Evolutionary conservation across 2,888 invertebrate genomes (phyloP).

Genomic region (Trilocha varians): DNA sequence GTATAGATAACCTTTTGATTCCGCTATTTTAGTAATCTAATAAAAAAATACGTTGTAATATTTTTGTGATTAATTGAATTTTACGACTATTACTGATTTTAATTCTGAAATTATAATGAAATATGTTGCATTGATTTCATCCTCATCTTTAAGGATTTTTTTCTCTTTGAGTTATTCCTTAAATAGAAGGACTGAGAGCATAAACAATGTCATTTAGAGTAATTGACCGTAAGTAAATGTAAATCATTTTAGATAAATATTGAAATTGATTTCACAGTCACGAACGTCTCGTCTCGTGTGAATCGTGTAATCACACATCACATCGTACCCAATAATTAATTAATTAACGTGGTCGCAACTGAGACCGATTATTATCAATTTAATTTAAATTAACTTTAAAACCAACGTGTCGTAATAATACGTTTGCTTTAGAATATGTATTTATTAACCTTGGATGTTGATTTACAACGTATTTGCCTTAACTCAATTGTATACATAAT

Average conservation of each 20-base stretch:
- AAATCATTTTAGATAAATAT: neutral
- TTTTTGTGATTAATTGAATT: no score
- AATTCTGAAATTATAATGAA: no score
- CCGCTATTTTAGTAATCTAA: neutral
- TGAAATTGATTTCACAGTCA: conserved; percentile 3
- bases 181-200: no score
- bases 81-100: no score
- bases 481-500: no score
- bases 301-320: neutral
- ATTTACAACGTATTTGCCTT: neutral
- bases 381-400: neutral
- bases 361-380: neutral
- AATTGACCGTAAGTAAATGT: neutral
- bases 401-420: neutral
- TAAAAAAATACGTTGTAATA: no score
- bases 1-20: neutral
- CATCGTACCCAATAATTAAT: neutral
- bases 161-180: no score
- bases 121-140: no score
- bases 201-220: no score
- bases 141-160: no score
- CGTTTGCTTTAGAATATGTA: neutral
- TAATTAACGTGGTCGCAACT: neutral
- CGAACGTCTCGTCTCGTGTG: neutral
- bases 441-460: neutral